Percentiles rank a stretch among this genome's conserved stretches.
These are phyloP conservation scores for Anagyrus pseudococci DNA, from an alignment of 2,888 invertebrate species.

Conservation along the genomic window DNA sequence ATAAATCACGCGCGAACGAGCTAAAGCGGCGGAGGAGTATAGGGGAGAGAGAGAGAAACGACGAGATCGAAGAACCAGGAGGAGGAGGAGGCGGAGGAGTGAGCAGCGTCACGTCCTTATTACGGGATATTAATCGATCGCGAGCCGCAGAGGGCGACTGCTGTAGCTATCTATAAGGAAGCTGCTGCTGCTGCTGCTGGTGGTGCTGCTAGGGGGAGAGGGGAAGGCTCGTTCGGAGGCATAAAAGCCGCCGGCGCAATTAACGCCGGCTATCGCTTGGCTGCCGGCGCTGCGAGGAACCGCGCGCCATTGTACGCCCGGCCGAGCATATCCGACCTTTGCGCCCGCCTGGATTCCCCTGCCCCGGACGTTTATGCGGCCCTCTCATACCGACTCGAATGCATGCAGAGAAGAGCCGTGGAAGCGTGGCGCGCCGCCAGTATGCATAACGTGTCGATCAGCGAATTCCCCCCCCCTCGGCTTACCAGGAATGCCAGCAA, in stretches of 20 bases:
- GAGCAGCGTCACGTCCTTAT: slow-evolving; percentile 55
- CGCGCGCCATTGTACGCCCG: slow-evolving; percentile 43
- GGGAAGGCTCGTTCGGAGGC: slow-evolving; percentile 44
- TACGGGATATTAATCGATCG: slow-evolving; percentile 58
- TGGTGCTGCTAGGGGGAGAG: neutral
- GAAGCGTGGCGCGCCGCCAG: too few relatives aligned
- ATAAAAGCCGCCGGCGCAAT: slow-evolving; percentile 53
- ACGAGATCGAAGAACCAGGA: slow-evolving; percentile 15
- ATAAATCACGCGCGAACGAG: slow-evolving; percentile 12
- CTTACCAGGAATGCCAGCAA: too few relatives aligned
- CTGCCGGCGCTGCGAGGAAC: too few relatives aligned
- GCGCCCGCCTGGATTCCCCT: slow-evolving; percentile 38
- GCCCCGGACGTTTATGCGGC: too few relatives aligned
- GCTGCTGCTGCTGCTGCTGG: too few relatives aligned
- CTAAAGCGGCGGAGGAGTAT: too few relatives aligned
- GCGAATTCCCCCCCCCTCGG: too few relatives aligned
- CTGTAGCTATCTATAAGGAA: neutral
- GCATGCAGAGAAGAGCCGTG: too few relatives aligned
- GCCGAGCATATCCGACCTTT: slow-evolving; percentile 42
- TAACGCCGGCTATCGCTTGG: slow-evolving; percentile 53
- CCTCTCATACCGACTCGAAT: too few relatives aligned
- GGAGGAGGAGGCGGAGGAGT: too few relatives aligned
- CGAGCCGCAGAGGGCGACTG: slow-evolving; percentile 19
- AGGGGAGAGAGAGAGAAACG: neutral
- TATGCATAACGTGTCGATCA: too few relatives aligned